A percentile compares a stretch with the other conserved stretches of the same genome.
Evolutionary conservation across 2,113 vertebrate species (phyloP).

Genomic region (Prochilodus magdalenae): DNA sequence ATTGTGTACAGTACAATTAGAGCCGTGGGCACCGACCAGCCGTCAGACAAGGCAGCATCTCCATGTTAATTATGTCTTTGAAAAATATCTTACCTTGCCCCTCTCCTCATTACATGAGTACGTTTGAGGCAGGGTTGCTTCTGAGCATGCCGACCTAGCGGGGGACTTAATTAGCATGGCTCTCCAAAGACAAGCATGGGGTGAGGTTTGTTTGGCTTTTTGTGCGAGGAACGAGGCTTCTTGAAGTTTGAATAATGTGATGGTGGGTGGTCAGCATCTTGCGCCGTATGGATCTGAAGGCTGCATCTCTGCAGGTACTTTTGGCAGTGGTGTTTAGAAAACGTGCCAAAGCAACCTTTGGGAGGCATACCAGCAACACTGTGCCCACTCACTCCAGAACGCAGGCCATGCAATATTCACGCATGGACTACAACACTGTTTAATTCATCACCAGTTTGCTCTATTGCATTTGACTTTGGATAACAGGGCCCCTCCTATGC

Average conservation of each 20-base stretch:
- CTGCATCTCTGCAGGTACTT: slow-evolving; percentile 22
- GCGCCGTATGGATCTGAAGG: slow-evolving; percentile 25
- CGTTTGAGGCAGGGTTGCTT: slow-evolving; percentile 1
- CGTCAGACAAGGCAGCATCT: neutral
- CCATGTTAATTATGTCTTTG: slow-evolving; percentile 27
- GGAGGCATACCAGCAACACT: slow-evolving; percentile 3
- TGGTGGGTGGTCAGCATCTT: slow-evolving; percentile 21
- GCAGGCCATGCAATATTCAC: slow-evolving; percentile 34
- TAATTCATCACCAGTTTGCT: neutral
- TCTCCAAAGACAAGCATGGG: slow-evolving; percentile 46
- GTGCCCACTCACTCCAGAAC: slow-evolving; percentile 5
- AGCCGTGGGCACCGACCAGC: neutral
- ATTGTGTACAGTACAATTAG: slow-evolving; percentile 24
- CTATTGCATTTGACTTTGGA: slow-evolving; percentile 10
- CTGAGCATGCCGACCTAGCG: neutral
- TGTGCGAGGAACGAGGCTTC: slow-evolving; percentile 19
- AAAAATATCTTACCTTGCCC: slow-evolving; percentile 20
- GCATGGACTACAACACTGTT: slow-evolving; percentile 15
- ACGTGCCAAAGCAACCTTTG: slow-evolving; percentile 46
- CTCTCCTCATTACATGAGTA: slow-evolving; percentile 43
- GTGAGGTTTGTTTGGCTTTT: slow-evolving; percentile 37
- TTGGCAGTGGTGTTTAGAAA: slow-evolving; percentile 19
- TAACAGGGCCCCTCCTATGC: neutral
- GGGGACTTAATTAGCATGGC: slow-evolving; percentile 51
- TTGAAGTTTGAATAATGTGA: slow-evolving; percentile 44